Conservation (phyloP, 2,797 vertebrate genomes). For the Pteropus rufus region DNA sequence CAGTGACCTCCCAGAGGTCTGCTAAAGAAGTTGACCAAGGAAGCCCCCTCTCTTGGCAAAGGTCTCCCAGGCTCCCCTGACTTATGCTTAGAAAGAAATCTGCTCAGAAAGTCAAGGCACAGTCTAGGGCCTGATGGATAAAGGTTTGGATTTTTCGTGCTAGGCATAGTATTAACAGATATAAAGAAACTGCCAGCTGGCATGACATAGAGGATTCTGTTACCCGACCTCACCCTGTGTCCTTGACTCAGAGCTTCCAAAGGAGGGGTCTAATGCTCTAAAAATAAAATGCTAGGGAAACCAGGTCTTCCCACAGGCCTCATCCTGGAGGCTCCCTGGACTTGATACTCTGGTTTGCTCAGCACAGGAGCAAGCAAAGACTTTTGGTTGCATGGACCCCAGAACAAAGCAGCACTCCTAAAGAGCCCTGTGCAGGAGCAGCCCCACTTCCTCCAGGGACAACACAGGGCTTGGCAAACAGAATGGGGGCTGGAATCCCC, state of each 20-base stretch:
- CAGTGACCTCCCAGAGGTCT: neutral
- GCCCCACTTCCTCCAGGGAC: neutral
- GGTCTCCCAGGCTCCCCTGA: neutral
- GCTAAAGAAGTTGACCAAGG: neutral
- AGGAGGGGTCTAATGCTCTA: neutral
- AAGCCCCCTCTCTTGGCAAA: neutral
- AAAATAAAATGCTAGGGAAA: neutral
- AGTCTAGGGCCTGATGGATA: neutral
- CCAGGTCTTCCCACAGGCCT: neutral
- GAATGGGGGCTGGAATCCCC: neutral
- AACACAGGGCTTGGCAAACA: neutral
- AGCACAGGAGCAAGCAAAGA: neutral
- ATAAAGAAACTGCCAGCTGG: neutral
- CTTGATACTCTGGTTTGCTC: neutral
- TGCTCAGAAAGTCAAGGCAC: neutral
- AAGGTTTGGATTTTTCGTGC: neutral
- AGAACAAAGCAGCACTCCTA: neutral
- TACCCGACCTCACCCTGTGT: neutral
- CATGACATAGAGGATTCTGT: neutral
- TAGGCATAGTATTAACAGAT: neutral
- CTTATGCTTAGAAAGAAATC: neutral
- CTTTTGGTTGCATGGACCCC: neutral
- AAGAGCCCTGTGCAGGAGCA: neutral
- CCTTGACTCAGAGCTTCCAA: neutral
- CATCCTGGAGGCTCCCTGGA: neutral